phyloP scores from a whole-genome alignment of 2,113 vertebrate genomes.

The Apteryx mantelli region DNA sequence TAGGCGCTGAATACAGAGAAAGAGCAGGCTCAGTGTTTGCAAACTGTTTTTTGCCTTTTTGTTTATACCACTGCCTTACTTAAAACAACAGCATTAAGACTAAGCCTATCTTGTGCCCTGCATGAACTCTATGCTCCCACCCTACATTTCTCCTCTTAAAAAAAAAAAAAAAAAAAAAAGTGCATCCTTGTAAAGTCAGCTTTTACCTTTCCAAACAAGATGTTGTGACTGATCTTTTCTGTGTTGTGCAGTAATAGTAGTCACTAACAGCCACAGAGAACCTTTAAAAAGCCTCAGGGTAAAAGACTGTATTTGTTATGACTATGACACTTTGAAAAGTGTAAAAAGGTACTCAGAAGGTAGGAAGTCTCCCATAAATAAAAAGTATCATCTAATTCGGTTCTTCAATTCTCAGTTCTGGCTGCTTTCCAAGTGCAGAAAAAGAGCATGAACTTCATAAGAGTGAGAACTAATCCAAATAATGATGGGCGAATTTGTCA shows the following conservation, averaged over 20 bases:
- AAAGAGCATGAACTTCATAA: conserved; percentile 16
- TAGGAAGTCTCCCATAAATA: conserved; percentile 19
- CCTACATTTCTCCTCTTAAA: background rate
- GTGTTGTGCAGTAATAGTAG: background rate
- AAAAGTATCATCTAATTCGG: conserved; percentile 39
- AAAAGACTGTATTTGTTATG: background rate
- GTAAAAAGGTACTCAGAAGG: conserved; percentile 21
- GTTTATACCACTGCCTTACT: background rate
- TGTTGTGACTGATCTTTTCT: background rate
- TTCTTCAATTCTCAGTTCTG: background rate
- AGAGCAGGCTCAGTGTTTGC: background rate
- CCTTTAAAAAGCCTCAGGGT: background rate
- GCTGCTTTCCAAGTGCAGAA: background rate
- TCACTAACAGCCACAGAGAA: background rate
- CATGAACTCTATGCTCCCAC: background rate
- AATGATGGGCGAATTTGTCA: background rate
- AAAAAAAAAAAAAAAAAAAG: background rate
- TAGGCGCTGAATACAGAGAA: background rate
- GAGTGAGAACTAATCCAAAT: conserved; percentile 27
- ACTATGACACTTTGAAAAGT: conserved; percentile 37
- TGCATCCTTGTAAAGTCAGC: background rate
- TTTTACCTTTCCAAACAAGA: background rate
- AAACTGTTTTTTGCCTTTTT: background rate
- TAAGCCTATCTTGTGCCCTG: background rate
- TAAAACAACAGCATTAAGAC: background rate